Conservation (phyloP, 2,888 invertebrate genomes). For the Catotricha subobsoleta region DNA sequence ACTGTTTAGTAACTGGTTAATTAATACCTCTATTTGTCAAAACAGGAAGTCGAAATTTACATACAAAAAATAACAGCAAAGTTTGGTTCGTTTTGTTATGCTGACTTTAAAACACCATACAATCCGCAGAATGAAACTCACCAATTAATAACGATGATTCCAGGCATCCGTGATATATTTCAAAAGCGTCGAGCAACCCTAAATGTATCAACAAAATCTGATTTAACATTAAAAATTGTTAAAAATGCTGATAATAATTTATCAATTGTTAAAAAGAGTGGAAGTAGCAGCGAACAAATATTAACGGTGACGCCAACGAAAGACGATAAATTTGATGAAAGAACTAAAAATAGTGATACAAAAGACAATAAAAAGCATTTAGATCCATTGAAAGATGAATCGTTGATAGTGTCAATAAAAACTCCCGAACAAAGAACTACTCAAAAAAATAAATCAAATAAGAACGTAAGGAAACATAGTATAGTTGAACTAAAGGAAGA, state of each 20-base stretch:
- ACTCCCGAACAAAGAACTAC: not conserved
- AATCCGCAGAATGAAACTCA: constrained; percentile 41
- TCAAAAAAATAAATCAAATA: not conserved
- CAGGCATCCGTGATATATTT: constrained; percentile 18
- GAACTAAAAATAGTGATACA: constrained; percentile 15
- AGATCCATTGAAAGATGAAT: too few relatives aligned
- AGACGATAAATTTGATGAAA: constrained; percentile 2
- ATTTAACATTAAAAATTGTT: constrained; percentile 28
- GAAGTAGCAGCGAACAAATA: not conserved
- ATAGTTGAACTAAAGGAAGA: not conserved
- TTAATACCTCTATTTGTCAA: not conserved
- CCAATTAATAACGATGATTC: constrained; percentile 47
- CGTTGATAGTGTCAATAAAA: not conserved
- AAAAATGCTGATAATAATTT: constrained; percentile 27
- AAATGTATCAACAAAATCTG: constrained; percentile 15
- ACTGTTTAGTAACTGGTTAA: constrained; percentile 9
- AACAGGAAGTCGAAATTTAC: constrained; percentile 55
- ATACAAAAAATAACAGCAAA: constrained; percentile 51
- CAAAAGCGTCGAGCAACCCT: not conserved
- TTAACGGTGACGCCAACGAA: not conserved
- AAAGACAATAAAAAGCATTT: too few relatives aligned
- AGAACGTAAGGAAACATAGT: not conserved
- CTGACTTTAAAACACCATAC: constrained; percentile 48
- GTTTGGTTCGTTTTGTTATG: constrained; percentile 55
- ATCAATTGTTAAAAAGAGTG: constrained; percentile 17